Evolutionary conservation across 2,113 vertebrate genomes (phyloP).

Genomic region (Dromiciops gliroides): DNA sequence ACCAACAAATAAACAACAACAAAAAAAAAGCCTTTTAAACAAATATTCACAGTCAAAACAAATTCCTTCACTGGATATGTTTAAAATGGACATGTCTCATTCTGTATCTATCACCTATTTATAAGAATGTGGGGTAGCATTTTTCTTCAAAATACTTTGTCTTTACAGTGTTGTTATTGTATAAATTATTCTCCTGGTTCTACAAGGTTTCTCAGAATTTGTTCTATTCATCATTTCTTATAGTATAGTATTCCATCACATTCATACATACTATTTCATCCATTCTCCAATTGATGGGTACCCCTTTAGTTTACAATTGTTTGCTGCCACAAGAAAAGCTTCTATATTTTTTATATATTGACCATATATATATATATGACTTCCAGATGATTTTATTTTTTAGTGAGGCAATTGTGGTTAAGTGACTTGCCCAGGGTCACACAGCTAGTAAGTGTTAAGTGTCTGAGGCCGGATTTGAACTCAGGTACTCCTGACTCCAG

Average conservation of each 20-base stretch:
- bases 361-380: too few relatives aligned
- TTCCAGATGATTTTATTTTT: too few relatives aligned
- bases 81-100: neutral
- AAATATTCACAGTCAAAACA: neutral
- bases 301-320: neutral
- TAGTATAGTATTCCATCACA: neutral
- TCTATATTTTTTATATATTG: neutral
- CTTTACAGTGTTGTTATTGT: neutral
- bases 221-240: neutral
- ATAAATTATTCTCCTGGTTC: neutral
- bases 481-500: too few relatives aligned
- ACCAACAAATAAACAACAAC: too few relatives aligned
- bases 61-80: neutral
- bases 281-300: neutral
- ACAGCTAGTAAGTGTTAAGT: too few relatives aligned
- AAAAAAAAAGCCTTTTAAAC: neutral
- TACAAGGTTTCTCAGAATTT: neutral
- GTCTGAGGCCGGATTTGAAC: too few relatives aligned
- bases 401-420: too few relatives aligned
- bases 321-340: neutral
- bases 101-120: neutral
- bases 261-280: neutral
- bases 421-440: too few relatives aligned
- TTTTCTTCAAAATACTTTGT: neutral
- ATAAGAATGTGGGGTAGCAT: neutral